Percentiles rank a stretch among this genome's conserved stretches.
These are phyloP conservation scores for Syngnathoides biaculeatus DNA, from an alignment of 2,113 vertebrate genomes.

Conservation along the genomic window DNA sequence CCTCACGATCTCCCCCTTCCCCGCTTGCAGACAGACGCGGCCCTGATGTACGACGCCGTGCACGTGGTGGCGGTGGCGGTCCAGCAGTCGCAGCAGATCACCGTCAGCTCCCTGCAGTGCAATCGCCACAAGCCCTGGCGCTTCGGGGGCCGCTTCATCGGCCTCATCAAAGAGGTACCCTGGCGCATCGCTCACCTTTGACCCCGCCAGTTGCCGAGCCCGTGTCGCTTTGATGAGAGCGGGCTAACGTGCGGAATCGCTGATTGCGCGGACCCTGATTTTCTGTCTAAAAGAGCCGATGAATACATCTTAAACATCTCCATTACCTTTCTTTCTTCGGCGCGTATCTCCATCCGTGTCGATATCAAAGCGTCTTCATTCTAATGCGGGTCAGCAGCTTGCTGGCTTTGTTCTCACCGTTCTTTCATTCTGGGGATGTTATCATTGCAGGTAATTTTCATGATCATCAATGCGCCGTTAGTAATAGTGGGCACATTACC, in stretches of 20 bases:
- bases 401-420: slow-evolving; percentile 65
- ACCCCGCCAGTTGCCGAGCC: slow-evolving; percentile 16
- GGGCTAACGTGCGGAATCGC: background rate
- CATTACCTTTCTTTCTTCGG: background rate
- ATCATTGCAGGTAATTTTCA: slow-evolving; percentile 66
- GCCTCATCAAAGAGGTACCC: slow-evolving; percentile 92
- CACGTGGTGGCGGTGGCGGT: slow-evolving; percentile 95
- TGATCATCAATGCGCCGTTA: slow-evolving; percentile 42
- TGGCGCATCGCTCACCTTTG: slow-evolving; percentile 26
- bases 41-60: slow-evolving; percentile 95
- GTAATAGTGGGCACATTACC: slow-evolving; percentile 31
- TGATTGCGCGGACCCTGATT: background rate
- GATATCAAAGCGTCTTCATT: slow-evolving; percentile 60
- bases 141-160: slow-evolving; percentile 93
- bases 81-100: slow-evolving; percentile 97
- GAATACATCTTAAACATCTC: slow-evolving; percentile 11
- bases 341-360: slow-evolving; percentile 30
- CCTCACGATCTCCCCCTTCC: background rate
- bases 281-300: slow-evolving; percentile 9
- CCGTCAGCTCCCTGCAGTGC: slow-evolving; percentile 95
- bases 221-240: background rate
- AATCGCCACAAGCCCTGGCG: slow-evolving; percentile 97
- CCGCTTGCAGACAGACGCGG: slow-evolving; percentile 86
- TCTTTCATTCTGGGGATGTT: slow-evolving; percentile 54
- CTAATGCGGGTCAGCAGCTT: slow-evolving; percentile 59